Percentiles rank a stretch among this genome's conserved stretches.
phyloP scores from a whole-genome alignment of 2,888 invertebrate species.

The Parasteatoda lunata region DNA sequence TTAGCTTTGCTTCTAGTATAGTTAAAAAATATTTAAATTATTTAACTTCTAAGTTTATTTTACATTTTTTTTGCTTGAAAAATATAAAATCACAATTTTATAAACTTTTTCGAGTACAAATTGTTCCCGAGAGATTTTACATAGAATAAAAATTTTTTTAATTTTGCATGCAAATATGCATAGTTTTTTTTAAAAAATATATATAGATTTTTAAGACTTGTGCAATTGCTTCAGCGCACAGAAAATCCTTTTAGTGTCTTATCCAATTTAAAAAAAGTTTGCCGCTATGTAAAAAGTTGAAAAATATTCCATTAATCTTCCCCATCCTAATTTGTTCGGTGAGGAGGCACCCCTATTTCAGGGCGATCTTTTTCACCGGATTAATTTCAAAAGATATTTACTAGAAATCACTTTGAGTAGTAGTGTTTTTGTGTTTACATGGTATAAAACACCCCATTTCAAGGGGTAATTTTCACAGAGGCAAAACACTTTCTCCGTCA shows the following conservation, averaged over 20 bases:
- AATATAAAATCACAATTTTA: too few relatives aligned
- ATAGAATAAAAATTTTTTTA: too few relatives aligned
- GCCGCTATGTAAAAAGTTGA: not conserved
- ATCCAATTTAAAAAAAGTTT: not conserved
- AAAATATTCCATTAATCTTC: conserved; percentile 28
- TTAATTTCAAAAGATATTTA: conserved; percentile 29
- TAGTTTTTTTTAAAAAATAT: too few relatives aligned
- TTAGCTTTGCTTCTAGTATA: too few relatives aligned
- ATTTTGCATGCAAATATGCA: too few relatives aligned
- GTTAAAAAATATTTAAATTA: too few relatives aligned
- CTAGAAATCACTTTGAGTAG: conserved; percentile 6
- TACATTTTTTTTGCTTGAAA: too few relatives aligned
- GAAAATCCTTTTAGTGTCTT: not conserved
- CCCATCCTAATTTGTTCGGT: conserved; percentile 25
- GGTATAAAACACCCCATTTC: conserved; percentile 23
- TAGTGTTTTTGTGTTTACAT: conserved; percentile 9
- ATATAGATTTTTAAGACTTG: too few relatives aligned
- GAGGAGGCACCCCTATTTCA: not conserved
- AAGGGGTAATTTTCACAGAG: conserved; percentile 20
- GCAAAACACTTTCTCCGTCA: not conserved
- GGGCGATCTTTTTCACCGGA: conserved; percentile 27
- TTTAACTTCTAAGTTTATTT: too few relatives aligned
- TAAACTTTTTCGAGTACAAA: too few relatives aligned
- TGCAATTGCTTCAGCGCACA: not conserved
- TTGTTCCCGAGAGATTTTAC: too few relatives aligned